These are phyloP conservation scores for Antrozous pallidus DNA, from an alignment of 2,797 vertebrate genomes.

Conservation along the genomic window DNA sequence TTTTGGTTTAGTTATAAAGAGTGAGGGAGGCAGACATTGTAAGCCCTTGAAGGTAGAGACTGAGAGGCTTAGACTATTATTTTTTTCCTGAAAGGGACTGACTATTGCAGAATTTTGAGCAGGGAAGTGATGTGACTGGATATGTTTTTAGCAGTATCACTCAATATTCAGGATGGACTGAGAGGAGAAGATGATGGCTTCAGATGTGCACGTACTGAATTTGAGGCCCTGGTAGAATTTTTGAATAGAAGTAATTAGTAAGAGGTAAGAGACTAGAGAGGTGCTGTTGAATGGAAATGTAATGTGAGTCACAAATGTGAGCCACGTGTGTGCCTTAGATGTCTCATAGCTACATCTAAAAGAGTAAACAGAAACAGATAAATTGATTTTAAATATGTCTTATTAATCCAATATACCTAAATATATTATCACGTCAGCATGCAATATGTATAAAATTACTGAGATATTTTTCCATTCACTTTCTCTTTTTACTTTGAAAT, in stretches of 20 bases:
- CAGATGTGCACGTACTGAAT: neutral
- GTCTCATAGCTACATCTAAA: neutral
- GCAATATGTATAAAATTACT: neutral
- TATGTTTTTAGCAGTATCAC: neutral
- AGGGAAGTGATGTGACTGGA: neutral
- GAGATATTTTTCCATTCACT: neutral
- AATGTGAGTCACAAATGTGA: neutral
- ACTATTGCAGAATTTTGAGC: conserved; percentile 26
- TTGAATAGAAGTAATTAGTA: neutral
- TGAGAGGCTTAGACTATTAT: neutral
- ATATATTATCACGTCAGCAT: neutral
- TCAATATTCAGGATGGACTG: neutral
- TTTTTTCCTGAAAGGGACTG: neutral
- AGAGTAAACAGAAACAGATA: neutral
- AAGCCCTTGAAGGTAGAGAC: conserved; percentile 18
- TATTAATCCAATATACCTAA: neutral
- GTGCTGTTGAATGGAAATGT: neutral
- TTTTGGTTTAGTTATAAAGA: neutral
- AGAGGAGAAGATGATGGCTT: neutral
- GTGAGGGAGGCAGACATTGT: neutral
- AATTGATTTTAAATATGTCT: neutral
- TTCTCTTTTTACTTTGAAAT: neutral
- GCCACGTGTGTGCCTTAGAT: neutral
- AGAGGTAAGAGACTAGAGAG: neutral
- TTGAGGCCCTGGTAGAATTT: neutral